phyloP scores from a whole-genome alignment of 1,140 invertebrate species.

The Pteromalus puparum region DNA sequence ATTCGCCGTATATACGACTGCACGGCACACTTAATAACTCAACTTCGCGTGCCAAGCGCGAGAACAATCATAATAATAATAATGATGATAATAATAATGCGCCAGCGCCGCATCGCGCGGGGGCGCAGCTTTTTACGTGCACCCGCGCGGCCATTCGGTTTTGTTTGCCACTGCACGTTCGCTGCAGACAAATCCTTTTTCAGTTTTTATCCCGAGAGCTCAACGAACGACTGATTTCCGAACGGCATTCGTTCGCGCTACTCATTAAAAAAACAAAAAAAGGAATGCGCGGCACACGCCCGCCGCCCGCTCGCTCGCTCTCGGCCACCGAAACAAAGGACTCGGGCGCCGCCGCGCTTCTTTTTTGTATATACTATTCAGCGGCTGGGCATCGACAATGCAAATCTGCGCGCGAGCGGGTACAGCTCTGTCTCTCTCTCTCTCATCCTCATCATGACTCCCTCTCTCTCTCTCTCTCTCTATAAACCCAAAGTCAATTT shows the following conservation, averaged over 20 bases:
- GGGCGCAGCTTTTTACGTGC: constrained; percentile 34
- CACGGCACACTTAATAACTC: constrained; percentile 41
- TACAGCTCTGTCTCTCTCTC: background rate
- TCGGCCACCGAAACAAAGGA: constrained; percentile 47
- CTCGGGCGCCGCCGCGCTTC: constrained; percentile 1
- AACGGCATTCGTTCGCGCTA: constrained; percentile 47
- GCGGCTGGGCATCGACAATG: constrained; percentile 41
- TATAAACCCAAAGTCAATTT: constrained; percentile 40
- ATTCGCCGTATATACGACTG: background rate
- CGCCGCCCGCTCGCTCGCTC: background rate
- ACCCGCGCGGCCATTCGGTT: constrained; percentile 1
- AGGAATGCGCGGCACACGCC: constrained; percentile 3
- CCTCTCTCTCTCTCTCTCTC: too few species aligned
- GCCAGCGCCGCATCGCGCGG: constrained; percentile 17
- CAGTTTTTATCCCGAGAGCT: constrained; percentile 3
- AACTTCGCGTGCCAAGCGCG: constrained; percentile 31
- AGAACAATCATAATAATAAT: constrained; percentile 29
- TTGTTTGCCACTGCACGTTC: constrained; percentile 30
- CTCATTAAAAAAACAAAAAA: constrained; percentile 54
- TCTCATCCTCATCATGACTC: too few species aligned
- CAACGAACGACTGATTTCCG: constrained; percentile 53
- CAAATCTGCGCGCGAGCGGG: constrained; percentile 33
- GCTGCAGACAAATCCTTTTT: constrained; percentile 37
- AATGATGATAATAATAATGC: constrained; percentile 1
- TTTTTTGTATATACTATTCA: constrained; percentile 37